phyloP scores from a whole-genome alignment of 92 coral and sea anemone species.

The Porites cylindrica region DNA sequence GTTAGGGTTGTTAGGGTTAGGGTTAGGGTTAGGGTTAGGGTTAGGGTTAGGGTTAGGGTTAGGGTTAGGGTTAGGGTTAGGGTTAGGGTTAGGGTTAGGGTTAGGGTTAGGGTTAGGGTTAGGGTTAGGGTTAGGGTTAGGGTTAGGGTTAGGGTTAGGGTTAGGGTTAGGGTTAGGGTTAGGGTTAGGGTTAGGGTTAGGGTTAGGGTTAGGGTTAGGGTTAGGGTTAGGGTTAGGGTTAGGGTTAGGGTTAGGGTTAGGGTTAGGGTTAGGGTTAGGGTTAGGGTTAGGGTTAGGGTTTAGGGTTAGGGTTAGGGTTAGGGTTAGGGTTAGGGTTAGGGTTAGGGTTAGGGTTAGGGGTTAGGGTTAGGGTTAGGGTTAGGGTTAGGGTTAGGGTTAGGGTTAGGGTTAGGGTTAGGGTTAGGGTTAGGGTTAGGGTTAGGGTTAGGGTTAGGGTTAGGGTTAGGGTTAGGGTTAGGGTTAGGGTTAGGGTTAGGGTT shows the following conservation, averaged over 20 bases:
- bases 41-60: slow-evolving; percentile 72
- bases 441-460: slow-evolving; percentile 63
- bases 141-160: slow-evolving; percentile 66
- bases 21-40: slow-evolving; percentile 75
- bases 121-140: slow-evolving; percentile 58
- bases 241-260: slow-evolving; percentile 40
- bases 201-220: slow-evolving; percentile 46
- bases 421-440: slow-evolving; percentile 59
- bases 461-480: slow-evolving; percentile 65
- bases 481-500: slow-evolving; percentile 63
- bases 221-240: slow-evolving; percentile 49
- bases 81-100: slow-evolving; percentile 57
- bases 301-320: slow-evolving; percentile 61
- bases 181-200: slow-evolving; percentile 42
- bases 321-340: slow-evolving; percentile 69
- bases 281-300: slow-evolving; percentile 58
- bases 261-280: slow-evolving; percentile 54
- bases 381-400: slow-evolving; percentile 59
- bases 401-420: slow-evolving; percentile 68
- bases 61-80: slow-evolving; percentile 73
- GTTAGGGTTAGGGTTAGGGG: slow-evolving; percentile 60
- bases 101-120: slow-evolving; percentile 66
- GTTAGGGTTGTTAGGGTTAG: slow-evolving; percentile 73
- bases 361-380: slow-evolving; percentile 59
- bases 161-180: slow-evolving; percentile 53